Percentiles rank a stretch among this genome's conserved stretches.
phyloP scores from a whole-genome alignment of 2,797 vertebrate species.

The Podarcis lilfordi region DNA sequence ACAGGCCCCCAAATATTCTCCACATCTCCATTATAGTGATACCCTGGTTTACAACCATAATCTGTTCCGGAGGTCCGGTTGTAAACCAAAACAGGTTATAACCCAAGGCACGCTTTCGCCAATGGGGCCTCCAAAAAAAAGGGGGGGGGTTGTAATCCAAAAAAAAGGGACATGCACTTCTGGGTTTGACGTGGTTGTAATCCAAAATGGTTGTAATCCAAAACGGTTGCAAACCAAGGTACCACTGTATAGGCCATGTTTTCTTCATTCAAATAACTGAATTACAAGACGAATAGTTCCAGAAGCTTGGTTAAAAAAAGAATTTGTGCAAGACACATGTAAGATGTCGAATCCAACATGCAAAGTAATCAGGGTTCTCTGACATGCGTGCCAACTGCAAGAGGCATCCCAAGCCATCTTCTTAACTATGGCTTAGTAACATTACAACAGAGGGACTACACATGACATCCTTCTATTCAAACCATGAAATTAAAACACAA shows the following conservation, averaged over 20 bases:
- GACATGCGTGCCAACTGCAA: neutral
- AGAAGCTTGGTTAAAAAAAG: slow-evolving; percentile 11
- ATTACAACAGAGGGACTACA: neutral
- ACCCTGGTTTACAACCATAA: too few species aligned
- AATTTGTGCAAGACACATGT: neutral
- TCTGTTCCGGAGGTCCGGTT: too few species aligned
- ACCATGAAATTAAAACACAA: neutral
- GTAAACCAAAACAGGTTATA: too few species aligned
- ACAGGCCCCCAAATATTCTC: neutral
- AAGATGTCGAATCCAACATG: neutral
- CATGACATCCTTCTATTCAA: neutral
- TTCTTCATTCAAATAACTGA: slow-evolving; percentile 25
- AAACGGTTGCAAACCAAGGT: too few species aligned
- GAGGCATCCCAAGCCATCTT: neutral
- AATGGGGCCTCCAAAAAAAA: too few species aligned
- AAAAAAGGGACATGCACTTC: too few species aligned
- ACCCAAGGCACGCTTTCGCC: too few species aligned
- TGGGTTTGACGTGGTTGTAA: too few species aligned
- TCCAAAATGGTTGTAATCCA: too few species aligned
- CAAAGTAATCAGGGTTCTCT: neutral
- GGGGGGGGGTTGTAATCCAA: too few species aligned
- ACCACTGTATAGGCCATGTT: accelerated
- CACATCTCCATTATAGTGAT: neutral
- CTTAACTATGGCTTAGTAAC: neutral
- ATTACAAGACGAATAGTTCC: neutral